phyloP scores from a whole-genome alignment of 2,113 vertebrate genomes.

The Odontophorus gujanensis region DNA sequence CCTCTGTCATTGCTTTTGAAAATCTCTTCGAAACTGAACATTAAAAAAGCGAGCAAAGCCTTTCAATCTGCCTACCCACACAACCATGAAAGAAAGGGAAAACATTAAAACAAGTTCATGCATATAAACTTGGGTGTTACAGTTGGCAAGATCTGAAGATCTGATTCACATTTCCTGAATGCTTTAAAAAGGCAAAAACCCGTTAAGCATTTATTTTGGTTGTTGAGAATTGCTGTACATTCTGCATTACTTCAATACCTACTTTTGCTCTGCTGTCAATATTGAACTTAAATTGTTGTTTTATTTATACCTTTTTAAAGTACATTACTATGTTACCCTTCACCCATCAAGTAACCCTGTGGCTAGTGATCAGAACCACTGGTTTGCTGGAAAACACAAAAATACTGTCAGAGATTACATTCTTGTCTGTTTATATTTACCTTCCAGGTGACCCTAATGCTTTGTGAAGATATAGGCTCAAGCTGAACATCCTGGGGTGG shows the following conservation, averaged over 20 bases:
- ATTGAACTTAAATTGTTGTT: not conserved
- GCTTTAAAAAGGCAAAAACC: not conserved
- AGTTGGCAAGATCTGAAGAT: not conserved
- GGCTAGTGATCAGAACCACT: not conserved
- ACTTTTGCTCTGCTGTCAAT: not conserved
- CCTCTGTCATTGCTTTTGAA: not conserved
- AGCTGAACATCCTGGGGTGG: conserved; percentile 95
- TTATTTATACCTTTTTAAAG: not conserved
- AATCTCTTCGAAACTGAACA: not conserved
- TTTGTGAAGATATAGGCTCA: conserved; percentile 96
- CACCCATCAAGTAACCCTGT: not conserved
- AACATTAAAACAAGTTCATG: not conserved
- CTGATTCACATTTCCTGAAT: not conserved
- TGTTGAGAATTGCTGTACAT: not conserved
- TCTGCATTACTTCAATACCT: not conserved
- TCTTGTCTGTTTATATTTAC: conserved; percentile 69
- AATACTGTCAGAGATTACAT: not conserved
- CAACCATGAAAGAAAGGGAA: not conserved
- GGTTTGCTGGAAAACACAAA: not conserved
- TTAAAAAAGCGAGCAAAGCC: not conserved
- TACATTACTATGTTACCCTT: not conserved
- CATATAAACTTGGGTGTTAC: not conserved
- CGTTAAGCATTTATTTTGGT: not conserved
- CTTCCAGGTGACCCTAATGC: conserved; percentile 98
- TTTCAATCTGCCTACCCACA: not conserved